These are phyloP conservation scores for Danio aesculapii DNA, from an alignment of 2,797 vertebrate genomes.

Conservation along the genomic window DNA sequence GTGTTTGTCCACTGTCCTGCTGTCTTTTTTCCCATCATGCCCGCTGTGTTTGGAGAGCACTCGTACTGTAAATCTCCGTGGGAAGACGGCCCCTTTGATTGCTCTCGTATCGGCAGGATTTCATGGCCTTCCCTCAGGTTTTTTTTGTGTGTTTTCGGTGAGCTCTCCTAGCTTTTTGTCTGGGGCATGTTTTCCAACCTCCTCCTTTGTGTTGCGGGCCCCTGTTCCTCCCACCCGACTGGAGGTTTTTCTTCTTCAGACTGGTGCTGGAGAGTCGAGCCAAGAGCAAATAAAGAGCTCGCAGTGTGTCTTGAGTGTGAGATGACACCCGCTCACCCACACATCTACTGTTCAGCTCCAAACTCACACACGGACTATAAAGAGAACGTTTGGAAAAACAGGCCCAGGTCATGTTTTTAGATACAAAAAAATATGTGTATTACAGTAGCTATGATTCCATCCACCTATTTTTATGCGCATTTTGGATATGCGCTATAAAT, in stretches of 20 bases:
- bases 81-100: constrained; percentile 74
- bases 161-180: constrained; percentile 71
- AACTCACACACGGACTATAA: constrained; percentile 19
- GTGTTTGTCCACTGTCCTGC: constrained; percentile 68
- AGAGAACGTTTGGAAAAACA: background rate
- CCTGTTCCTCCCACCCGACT: constrained; percentile 56
- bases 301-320: constrained; percentile 79
- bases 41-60: constrained; percentile 68
- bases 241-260: constrained; percentile 75
- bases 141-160: constrained; percentile 68
- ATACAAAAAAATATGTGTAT: no score
- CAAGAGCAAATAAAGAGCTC: constrained; percentile 85
- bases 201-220: constrained; percentile 65
- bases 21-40: constrained; percentile 68
- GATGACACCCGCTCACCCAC: constrained; percentile 75
- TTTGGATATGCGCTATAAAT: no score
- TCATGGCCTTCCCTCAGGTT: constrained; percentile 78
- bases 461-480: no score
- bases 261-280: constrained; percentile 65
- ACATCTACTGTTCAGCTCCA: constrained; percentile 31
- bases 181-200: constrained; percentile 72
- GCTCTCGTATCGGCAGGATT: constrained; percentile 75
- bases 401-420: background rate
- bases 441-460: no score
- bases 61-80: constrained; percentile 83